Percentiles rank a stretch among this genome's conserved stretches.
phyloP scores from a whole-genome alignment of 2,888 invertebrate species.

The Euphydryas editha region DNA sequence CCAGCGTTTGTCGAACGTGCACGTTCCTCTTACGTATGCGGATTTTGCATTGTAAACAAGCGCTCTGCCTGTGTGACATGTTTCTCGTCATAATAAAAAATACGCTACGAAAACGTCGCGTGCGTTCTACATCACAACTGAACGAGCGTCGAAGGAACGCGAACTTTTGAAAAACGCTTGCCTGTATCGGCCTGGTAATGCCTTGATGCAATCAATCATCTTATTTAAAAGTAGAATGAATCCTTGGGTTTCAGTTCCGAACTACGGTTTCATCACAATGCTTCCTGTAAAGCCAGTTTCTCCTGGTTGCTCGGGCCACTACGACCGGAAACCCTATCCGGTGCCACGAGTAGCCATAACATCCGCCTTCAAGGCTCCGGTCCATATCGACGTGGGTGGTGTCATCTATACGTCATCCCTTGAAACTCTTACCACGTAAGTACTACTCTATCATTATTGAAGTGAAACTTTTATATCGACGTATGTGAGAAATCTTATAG shows the following conservation, averaged over 20 bases:
- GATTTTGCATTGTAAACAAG: too few relatives aligned
- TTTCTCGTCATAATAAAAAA: too few relatives aligned
- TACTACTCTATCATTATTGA: conserved; percentile 40
- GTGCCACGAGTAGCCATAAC: conserved; percentile 97
- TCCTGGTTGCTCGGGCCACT: conserved; percentile 47
- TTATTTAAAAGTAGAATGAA: conserved; percentile 10
- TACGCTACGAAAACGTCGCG: too few relatives aligned
- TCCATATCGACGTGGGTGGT: conserved; percentile 98
- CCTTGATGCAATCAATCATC: background rate
- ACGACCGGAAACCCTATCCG: conserved; percentile 88
- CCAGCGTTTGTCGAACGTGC: too few relatives aligned
- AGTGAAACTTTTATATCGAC: background rate
- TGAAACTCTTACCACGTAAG: conserved; percentile 96
- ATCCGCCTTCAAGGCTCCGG: conserved; percentile 96
- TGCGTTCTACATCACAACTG: too few relatives aligned
- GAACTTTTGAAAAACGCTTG: too few relatives aligned
- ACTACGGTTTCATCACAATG: conserved; percentile 43
- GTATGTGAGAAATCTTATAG: too few relatives aligned
- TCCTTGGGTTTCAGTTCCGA: background rate
- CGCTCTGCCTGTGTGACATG: too few relatives aligned
- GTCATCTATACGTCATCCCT: conserved; percentile 98
- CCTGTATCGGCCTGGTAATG: too few relatives aligned
- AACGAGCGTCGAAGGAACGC: too few relatives aligned
- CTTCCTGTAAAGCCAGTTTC: conserved; percentile 56
- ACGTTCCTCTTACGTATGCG: too few relatives aligned